Conservation (phyloP, 1,140 invertebrate species). For the Solenopsis invicta region DNA sequence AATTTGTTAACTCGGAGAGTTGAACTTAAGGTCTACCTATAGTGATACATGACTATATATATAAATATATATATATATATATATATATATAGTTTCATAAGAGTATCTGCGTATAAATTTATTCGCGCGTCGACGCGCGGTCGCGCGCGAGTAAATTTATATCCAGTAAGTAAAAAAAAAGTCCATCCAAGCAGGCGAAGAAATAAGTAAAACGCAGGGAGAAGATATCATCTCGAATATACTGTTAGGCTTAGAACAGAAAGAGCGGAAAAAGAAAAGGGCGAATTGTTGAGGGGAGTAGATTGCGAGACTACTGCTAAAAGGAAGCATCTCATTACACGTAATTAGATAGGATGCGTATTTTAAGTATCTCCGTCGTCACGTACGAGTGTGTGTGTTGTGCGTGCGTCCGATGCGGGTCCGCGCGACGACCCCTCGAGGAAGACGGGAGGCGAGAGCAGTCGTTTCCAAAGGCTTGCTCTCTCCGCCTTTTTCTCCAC, state of each 20-base stretch:
- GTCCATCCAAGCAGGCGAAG: constrained; percentile 79
- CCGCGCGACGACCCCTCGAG: constrained; percentile 3
- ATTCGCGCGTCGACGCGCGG: not conserved
- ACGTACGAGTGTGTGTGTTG: not conserved
- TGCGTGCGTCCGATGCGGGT: not conserved
- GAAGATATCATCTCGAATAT: constrained; percentile 48
- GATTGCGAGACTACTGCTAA: constrained; percentile 43
- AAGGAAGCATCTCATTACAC: constrained; percentile 56
- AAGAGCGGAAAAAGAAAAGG: not conserved
- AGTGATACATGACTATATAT: constrained; percentile 40
- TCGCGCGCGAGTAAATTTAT: constrained; percentile 21
- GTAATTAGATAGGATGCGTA: constrained; percentile 67
- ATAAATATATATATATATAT: too few relatives aligned
- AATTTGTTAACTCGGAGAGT: constrained; percentile 58
- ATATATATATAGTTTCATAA: constrained; percentile 41
- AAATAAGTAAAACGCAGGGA: constrained; percentile 12
- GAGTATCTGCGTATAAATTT: constrained; percentile 35
- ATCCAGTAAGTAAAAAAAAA: constrained; percentile 64
- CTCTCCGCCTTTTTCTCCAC: not conserved
- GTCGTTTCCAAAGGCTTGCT: not conserved
- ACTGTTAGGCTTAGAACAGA: constrained; percentile 38
- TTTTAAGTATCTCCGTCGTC: constrained; percentile 65
- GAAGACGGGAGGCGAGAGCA: not conserved
- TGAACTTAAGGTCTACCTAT: constrained; percentile 56
- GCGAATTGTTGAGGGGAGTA: not conserved